A percentile compares a stretch with the other conserved stretches of the same genome.
Conservation (phyloP, 2,113 vertebrate genomes). For the Gobio gobio region DNA sequence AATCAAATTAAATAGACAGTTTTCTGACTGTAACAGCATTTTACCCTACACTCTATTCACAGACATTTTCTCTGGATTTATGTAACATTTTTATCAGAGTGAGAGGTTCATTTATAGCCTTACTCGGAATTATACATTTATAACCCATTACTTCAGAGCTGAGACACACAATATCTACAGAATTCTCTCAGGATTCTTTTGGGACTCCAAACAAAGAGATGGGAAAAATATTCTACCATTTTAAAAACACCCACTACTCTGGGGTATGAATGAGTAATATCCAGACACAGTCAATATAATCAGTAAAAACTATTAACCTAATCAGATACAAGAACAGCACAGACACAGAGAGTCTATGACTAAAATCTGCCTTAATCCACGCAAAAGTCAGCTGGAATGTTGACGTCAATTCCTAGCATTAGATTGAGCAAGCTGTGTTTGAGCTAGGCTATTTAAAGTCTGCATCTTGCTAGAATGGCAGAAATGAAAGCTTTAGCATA, state of each 20-base stretch:
- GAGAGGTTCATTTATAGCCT: slow-evolving; percentile 29
- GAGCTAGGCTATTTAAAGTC: background rate
- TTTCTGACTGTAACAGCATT: slow-evolving; percentile 20
- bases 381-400: background rate
- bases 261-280: slow-evolving; percentile 19
- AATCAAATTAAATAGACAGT: slow-evolving; percentile 24
- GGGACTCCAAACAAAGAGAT: background rate
- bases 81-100: slow-evolving; percentile 6
- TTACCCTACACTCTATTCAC: background rate
- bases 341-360: slow-evolving; percentile 7
- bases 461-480: background rate
- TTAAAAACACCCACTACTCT: slow-evolving; percentile 22
- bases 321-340: background rate
- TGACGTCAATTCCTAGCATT: background rate
- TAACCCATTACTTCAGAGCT: slow-evolving; percentile 16
- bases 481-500: no score
- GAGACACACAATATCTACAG: background rate
- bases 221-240: background rate
- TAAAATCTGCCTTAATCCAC: slow-evolving; percentile 5
- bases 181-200: slow-evolving; percentile 11
- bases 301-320: slow-evolving; percentile 36
- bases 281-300: slow-evolving; percentile 8
- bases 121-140: slow-evolving; percentile 29
- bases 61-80: slow-evolving; percentile 24
- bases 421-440: background rate